Evolutionary conservation across 2,797 vertebrate species (phyloP), one percentile per base, ranked within the genome.

Genomic region (Lithobates pipiens): DNA sequence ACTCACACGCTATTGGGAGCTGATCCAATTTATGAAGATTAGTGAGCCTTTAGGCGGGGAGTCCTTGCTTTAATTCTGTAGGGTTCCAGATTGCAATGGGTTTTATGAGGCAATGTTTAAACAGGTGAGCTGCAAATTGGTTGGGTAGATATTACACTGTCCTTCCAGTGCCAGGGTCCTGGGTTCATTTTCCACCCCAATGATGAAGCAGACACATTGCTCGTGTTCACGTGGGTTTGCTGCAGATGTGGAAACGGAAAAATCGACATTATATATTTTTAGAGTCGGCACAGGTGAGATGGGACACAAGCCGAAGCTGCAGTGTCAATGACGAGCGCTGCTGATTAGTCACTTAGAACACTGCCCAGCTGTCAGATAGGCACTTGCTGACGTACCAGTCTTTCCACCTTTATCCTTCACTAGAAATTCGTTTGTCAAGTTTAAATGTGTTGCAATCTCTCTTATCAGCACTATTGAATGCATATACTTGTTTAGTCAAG

Each of bases 1-100:
- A 18, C 61, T 80, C 77, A 69, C 84, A 85, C 77, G 72, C 84
- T 69, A 76, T 34, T 76, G 72, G 63, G 77, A 85, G 29, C n/a
- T 68, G 6, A 18, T 80, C 70, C 42, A 68, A 67, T 34, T 74
- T 61, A 16, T 39, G 29, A 67, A 39, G 23, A 23, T 63, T 72
- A 50, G 73, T 8, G 63, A 54, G 77, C 76, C 77, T 80, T 63
- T 36, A 57, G 77, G 83, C 83, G 23, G 57, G 50, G 57, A 67
- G 32, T 27, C 76, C 77, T 75, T 13, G 18, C 73, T 74, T 72
- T n/a, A 39, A 39, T 39, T 50, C 54, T 61, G 25, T 11, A 73
- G 70, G 83, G 50, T 73, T 79, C 57, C 32, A 72, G 32, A 61
- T 72, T n/a, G n/a, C 46, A 39, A 29, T 68, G 50, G 76, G 29